Conservation (phyloP, 2,888 invertebrate genomes). For the Ceratothoa steindachneri region DNA sequence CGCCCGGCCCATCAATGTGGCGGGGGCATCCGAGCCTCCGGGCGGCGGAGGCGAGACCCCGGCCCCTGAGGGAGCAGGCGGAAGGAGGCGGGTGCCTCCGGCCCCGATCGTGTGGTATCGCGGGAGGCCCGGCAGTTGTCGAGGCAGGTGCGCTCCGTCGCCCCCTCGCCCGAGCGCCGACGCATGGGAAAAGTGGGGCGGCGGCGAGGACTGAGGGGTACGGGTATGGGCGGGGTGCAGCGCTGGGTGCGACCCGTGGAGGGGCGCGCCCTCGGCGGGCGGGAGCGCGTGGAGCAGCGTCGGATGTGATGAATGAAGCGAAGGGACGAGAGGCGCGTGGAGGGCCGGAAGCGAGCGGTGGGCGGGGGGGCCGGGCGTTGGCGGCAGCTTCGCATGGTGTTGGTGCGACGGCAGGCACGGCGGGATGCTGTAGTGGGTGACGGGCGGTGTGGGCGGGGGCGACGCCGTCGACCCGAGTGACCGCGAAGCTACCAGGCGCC, state of each 20-base stretch:
- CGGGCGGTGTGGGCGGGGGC: slow-evolving; percentile 35
- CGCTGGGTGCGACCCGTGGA: slow-evolving; percentile 11
- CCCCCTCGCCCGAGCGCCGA: slow-evolving; percentile 26
- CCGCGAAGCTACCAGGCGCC: slow-evolving; percentile 44
- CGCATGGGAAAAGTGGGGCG: slow-evolving; percentile 44
- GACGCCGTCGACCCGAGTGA: slow-evolving; percentile 44
- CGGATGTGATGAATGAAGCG: slow-evolving; percentile 31
- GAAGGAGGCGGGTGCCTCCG: slow-evolving; percentile 38
- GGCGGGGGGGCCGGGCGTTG: slow-evolving; percentile 40
- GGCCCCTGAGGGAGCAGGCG: slow-evolving; percentile 24
- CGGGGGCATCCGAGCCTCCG: slow-evolving; percentile 4
- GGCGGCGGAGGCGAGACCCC: not conserved
- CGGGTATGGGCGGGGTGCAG: slow-evolving; percentile 32
- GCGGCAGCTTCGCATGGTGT: slow-evolving; percentile 44
- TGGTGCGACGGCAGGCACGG: slow-evolving; percentile 47
- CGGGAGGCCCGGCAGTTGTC: slow-evolving; percentile 45
- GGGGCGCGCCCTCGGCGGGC: not conserved
- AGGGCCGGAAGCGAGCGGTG: slow-evolving; percentile 44
- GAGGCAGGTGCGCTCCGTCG: slow-evolving; percentile 29
- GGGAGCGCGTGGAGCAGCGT: slow-evolving; percentile 20
- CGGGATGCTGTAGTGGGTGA: slow-evolving; percentile 40
- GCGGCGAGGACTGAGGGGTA: slow-evolving; percentile 30
- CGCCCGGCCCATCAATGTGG: not conserved
- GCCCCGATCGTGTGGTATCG: slow-evolving; percentile 41
- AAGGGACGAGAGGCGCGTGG: slow-evolving; percentile 17